Percentiles rank a stretch among this genome's conserved stretches.
Conservation (phyloP, 2,797 vertebrate species). For the Nannoperca obscura region DNA sequence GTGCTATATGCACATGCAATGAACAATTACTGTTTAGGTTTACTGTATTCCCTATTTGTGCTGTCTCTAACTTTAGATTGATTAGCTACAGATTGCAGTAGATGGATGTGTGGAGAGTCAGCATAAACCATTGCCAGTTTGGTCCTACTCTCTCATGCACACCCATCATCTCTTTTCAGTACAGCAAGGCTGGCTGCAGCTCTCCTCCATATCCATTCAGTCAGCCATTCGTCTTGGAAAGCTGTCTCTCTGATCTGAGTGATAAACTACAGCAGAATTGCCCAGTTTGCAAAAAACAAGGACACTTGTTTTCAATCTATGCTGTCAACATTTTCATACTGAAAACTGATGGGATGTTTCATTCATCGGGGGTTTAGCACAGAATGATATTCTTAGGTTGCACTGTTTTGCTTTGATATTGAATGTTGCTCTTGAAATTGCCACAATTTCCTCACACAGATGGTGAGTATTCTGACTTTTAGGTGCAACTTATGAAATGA, state of each 20-base stretch:
- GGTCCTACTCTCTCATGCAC: conserved; percentile 83
- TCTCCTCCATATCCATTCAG: conserved; percentile 82
- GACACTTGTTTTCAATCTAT: conserved; percentile 88
- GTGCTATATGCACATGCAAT: conserved; percentile 62
- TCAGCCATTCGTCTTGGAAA: conserved; percentile 85
- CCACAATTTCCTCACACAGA: conserved; percentile 30
- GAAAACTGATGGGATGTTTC: conserved; percentile 84
- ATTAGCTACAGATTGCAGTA: conserved; percentile 87
- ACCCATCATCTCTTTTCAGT: conserved; percentile 83
- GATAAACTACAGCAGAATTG: conserved; percentile 87
- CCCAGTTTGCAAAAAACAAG: conserved; percentile 87
- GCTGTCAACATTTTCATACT: conserved; percentile 84
- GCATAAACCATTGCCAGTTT: conserved; percentile 87
- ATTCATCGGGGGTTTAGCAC: conserved; percentile 74
- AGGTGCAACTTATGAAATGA: conserved; percentile 29
- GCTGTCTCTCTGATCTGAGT: conserved; percentile 85
- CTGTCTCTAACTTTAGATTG: conserved; percentile 87
- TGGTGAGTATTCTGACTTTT: conserved; percentile 24
- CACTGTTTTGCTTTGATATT: conserved; percentile 54
- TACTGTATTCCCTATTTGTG: conserved; percentile 77
- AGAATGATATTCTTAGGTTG: conserved; percentile 56
- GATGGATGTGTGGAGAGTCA: conserved; percentile 89
- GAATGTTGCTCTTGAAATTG: conserved; percentile 47
- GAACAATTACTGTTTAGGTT: conserved; percentile 71
- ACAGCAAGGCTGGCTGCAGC: conserved; percentile 77